Percentiles rank a stretch among this genome's conserved stretches.
Evolutionary conservation across 2,113 vertebrate species (phyloP).

Genomic region (Scophthalmus maximus): DNA sequence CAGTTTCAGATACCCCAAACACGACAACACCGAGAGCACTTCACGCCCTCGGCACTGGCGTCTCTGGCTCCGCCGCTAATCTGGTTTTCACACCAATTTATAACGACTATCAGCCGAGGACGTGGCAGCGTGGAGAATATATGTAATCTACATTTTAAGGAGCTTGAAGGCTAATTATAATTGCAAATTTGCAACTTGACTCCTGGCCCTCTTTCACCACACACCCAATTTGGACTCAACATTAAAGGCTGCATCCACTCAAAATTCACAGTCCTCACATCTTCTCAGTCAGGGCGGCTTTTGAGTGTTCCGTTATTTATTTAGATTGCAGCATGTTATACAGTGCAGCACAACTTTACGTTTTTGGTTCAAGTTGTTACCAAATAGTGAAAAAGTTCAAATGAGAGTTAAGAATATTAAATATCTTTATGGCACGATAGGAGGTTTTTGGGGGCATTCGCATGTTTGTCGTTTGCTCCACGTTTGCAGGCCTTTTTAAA

Average conservation of each 20-base stretch:
- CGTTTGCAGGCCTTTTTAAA: too few species aligned
- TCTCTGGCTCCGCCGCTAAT: constrained; percentile 31
- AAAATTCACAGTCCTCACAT: constrained; percentile 1
- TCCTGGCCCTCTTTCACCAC: constrained; percentile 36
- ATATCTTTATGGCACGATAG: too few species aligned
- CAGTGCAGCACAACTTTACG: background rate
- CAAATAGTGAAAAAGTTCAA: background rate
- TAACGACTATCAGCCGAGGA: constrained; percentile 29
- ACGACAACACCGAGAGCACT: constrained; percentile 20
- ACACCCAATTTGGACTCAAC: constrained; percentile 43
- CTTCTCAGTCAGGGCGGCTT: background rate
- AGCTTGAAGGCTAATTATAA: constrained; percentile 52
- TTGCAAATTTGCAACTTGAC: constrained; percentile 64
- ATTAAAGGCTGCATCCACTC: constrained; percentile 37
- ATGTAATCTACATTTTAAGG: constrained; percentile 56
- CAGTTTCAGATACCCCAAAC: constrained; percentile 27
- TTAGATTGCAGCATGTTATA: background rate
- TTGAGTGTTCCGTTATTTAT: background rate
- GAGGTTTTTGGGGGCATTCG: too few species aligned
- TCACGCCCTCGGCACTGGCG: constrained; percentile 7
- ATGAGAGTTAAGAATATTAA: background rate
- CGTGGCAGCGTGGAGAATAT: constrained; percentile 25
- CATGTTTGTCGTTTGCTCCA: too few species aligned
- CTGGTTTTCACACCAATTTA: constrained; percentile 48
- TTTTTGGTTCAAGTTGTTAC: background rate